Percentiles rank a stretch among this genome's conserved stretches.
These are phyloP conservation scores for Antrozous pallidus DNA, from an alignment of 2,797 vertebrate species.

Conservation along the genomic window DNA sequence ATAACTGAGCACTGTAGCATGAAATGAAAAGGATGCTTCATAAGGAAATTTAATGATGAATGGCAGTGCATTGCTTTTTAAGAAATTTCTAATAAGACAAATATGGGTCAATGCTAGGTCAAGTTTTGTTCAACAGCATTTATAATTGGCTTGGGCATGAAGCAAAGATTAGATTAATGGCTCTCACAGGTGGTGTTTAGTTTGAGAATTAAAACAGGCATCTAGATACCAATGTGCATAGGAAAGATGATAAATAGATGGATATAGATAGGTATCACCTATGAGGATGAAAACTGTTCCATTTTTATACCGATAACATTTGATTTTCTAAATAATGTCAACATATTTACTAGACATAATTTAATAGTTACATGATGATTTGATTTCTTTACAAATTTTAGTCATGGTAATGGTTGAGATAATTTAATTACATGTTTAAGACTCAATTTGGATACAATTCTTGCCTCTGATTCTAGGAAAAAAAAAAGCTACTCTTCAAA, in stretches of 20 bases:
- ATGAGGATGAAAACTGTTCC: background rate
- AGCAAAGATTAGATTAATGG: slow-evolving; percentile 12
- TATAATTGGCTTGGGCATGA: slow-evolving; percentile 36
- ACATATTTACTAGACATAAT: background rate
- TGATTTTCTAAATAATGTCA: background rate
- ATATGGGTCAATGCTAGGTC: background rate
- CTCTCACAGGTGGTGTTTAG: background rate
- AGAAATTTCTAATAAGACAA: background rate
- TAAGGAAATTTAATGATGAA: background rate
- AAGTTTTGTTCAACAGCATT: slow-evolving; percentile 12
- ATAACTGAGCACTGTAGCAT: background rate
- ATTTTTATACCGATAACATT: background rate
- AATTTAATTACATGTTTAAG: background rate
- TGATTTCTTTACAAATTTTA: background rate
- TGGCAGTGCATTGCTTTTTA: background rate
- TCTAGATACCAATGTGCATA: background rate
- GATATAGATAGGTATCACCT: background rate
- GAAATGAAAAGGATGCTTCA: background rate
- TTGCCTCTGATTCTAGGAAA: background rate
- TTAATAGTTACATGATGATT: background rate
- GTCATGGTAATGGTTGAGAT: background rate
- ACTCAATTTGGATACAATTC: background rate
- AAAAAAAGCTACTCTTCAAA: background rate
- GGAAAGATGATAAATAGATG: background rate
- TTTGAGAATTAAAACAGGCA: slow-evolving; percentile 12